Evolutionary conservation across 2,797 vertebrate species (phyloP).

Genomic region (Botia almorhae): DNA sequence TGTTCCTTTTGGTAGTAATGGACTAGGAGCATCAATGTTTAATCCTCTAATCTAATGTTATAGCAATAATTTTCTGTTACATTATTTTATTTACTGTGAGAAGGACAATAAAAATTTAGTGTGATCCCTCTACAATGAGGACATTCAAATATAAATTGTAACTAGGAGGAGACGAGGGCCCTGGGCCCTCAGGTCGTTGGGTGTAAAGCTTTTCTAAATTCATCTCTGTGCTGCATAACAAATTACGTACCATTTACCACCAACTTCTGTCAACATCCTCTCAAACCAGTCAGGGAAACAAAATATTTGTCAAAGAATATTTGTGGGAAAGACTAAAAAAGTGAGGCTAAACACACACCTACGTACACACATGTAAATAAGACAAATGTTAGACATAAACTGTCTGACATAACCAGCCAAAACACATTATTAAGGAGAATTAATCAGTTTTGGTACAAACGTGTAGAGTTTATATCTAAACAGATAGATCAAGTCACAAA

Average conservation of each 20-base stretch:
- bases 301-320: slow-evolving; percentile 37
- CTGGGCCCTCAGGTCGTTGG: no score
- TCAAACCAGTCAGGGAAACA: background rate
- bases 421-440: no score
- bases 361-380: slow-evolving; percentile 4
- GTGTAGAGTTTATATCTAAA: no score
- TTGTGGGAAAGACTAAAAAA: slow-evolving; percentile 17
- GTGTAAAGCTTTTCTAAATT: background rate
- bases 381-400: no score
- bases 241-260: slow-evolving; percentile 4
- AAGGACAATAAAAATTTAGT: slow-evolving; percentile 1
- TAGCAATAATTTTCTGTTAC: background rate
- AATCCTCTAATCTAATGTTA: no score
- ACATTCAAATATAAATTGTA: background rate
- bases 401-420: no score
- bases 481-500: background rate
- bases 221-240: background rate
- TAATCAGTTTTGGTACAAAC: no score
- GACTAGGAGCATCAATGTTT: no score
- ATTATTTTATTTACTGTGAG: background rate
- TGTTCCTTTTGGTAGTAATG: no score
- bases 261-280: slow-evolving; percentile 41
- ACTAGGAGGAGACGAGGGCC: no score
- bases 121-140: background rate
- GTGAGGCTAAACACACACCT: background rate